Evolutionary conservation across 2,113 vertebrate genomes (phyloP).

Genomic region (Tychaedon coryphoeus): DNA sequence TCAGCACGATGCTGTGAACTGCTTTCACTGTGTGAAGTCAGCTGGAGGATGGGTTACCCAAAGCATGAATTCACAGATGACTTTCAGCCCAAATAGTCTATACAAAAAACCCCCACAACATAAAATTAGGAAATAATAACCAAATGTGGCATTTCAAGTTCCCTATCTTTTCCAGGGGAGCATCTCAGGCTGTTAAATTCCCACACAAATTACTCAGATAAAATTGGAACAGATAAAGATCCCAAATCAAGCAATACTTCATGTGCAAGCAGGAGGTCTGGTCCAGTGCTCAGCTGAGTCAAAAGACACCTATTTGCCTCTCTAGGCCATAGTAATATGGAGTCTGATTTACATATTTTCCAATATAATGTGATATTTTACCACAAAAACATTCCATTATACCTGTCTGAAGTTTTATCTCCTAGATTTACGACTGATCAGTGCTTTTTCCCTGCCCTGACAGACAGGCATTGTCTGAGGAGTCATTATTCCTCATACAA

Average conservation of each 20-base stretch:
- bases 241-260: background rate
- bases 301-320: background rate
- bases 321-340: background rate
- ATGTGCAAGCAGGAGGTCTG: background rate
- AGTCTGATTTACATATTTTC: background rate
- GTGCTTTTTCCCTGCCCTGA: background rate
- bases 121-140: background rate
- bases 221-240: background rate
- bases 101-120: background rate
- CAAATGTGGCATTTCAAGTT: background rate
- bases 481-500: constrained; percentile 27
- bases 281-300: background rate
- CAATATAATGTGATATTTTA: background rate
- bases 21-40: background rate
- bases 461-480: background rate
- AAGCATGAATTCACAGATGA: background rate
- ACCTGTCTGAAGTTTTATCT: background rate
- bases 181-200: background rate
- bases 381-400: background rate
- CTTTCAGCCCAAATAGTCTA: background rate
- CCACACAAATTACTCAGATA: background rate
- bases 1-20: background rate
- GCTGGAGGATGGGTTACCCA: background rate
- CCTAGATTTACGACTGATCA: background rate
- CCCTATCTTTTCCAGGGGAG: constrained; percentile 25